Evolutionary conservation across 2,888 invertebrate genomes (phyloP).

Genomic region (Hymenopus coronatus): DNA sequence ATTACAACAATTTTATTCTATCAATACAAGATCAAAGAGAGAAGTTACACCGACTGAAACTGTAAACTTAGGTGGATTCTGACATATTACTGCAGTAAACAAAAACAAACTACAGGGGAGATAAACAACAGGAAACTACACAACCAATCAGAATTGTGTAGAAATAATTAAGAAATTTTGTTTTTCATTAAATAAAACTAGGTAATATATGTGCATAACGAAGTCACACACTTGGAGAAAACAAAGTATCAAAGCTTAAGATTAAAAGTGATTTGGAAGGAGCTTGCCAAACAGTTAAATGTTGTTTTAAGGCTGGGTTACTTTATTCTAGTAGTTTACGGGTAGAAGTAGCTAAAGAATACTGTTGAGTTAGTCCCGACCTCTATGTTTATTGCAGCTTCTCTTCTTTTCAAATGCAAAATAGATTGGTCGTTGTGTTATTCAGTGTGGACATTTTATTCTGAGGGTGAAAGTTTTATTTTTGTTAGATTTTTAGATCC

Average conservation of each 20-base stretch:
- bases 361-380: background rate
- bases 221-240: conserved; percentile 20
- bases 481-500: background rate
- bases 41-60: conserved; percentile 28
- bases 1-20: conserved; percentile 6
- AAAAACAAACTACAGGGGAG: conserved; percentile 26
- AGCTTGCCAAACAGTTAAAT: background rate
- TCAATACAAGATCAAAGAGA: conserved; percentile 15
- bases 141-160: background rate
- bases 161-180: background rate
- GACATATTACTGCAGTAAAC: conserved; percentile 34
- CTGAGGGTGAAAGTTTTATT: background rate
- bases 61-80: conserved; percentile 34
- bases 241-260: conserved; percentile 10
- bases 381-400: background rate
- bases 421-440: background rate
- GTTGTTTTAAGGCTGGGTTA: background rate
- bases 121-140: background rate
- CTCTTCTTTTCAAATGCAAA: background rate
- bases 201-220: background rate
- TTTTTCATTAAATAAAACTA: background rate
- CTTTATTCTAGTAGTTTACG: background rate
- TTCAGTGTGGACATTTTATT: background rate
- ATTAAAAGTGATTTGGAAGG: background rate
- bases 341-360: background rate